A percentile compares a stretch with the other conserved stretches of the same genome.
Conservation (phyloP, 1,140 invertebrate species). For the Adelges cooleyi region DNA sequence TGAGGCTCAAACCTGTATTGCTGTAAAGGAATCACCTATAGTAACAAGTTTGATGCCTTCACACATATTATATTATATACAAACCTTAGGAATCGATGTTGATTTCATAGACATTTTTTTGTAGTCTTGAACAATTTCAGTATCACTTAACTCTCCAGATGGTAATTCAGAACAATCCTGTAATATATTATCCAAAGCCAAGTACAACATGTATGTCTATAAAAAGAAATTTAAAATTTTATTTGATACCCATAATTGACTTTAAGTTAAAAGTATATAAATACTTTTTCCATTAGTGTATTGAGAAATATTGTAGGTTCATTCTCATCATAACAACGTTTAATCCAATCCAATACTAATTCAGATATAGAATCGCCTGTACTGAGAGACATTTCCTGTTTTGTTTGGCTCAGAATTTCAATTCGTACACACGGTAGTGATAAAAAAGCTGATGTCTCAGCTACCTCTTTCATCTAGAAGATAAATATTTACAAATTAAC, state of each 20-base stretch:
- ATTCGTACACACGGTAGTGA: slow-evolving; percentile 52
- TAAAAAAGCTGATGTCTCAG: slow-evolving; percentile 45
- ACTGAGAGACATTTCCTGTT: slow-evolving; percentile 50
- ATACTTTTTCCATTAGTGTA: slow-evolving; percentile 21
- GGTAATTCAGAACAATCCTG: slow-evolving; percentile 67
- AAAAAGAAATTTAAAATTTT: slow-evolving; percentile 31
- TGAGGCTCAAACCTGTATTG: too few relatives aligned
- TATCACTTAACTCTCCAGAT: slow-evolving; percentile 51
- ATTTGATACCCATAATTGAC: too few relatives aligned
- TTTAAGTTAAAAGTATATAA: too few relatives aligned
- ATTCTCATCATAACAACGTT: slow-evolving; percentile 29
- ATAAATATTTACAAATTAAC: neutral
- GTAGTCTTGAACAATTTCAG: slow-evolving; percentile 69
- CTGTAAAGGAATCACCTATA: too few relatives aligned
- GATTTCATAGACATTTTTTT: slow-evolving; percentile 54
- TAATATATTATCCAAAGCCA: slow-evolving; percentile 61
- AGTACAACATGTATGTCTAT: slow-evolving; percentile 63
- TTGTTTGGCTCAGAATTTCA: slow-evolving; percentile 51
- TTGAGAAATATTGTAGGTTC: slow-evolving; percentile 6
- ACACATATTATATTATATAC: too few relatives aligned
- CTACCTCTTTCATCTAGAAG: slow-evolving; percentile 38
- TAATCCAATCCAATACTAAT: slow-evolving; percentile 56
- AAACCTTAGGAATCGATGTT: slow-evolving; percentile 21
- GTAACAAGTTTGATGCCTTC: too few relatives aligned
- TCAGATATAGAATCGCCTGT: slow-evolving; percentile 49